Evolutionary conservation across 2,888 invertebrate genomes (phyloP).

Genomic region (Alitta virens): DNA sequence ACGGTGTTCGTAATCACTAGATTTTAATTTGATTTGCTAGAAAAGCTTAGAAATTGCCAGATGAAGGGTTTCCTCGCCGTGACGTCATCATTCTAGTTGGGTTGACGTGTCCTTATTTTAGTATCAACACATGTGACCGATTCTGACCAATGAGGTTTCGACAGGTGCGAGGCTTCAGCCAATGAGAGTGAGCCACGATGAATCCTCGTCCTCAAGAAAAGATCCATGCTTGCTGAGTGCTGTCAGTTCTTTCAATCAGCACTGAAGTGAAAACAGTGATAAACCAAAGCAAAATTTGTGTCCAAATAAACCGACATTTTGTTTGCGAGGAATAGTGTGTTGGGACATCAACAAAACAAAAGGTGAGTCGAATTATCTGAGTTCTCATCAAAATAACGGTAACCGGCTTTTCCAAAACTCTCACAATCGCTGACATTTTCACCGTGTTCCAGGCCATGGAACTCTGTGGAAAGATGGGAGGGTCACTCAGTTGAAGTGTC

Average conservation of each 20-base stretch:
- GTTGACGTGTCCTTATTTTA: conserved; percentile 10
- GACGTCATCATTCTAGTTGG: neutral
- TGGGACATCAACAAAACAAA: neutral
- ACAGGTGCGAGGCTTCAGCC: conserved; percentile 9
- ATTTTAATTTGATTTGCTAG: neutral
- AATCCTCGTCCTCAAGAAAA: neutral
- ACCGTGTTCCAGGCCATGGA: no score
- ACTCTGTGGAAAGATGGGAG: no score
- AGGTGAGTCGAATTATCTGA: neutral
- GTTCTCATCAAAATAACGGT: neutral
- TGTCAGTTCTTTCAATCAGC: neutral
- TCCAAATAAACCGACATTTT: no score
- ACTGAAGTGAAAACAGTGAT: no score
- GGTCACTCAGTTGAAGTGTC: no score
- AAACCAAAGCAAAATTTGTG: no score
- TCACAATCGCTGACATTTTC: no score
- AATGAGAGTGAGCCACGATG: conserved; percentile 21
- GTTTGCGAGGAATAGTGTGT: no score
- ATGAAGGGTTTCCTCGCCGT: neutral
- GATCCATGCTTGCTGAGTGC: neutral
- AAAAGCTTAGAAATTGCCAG: neutral
- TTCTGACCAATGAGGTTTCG: conserved; percentile 15
- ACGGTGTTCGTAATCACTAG: neutral
- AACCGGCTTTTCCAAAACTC: no score
- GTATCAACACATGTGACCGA: conserved; percentile 7